These are phyloP conservation scores for Lingula anatina DNA, from an alignment of 2,888 invertebrate species.

Conservation along the genomic window DNA sequence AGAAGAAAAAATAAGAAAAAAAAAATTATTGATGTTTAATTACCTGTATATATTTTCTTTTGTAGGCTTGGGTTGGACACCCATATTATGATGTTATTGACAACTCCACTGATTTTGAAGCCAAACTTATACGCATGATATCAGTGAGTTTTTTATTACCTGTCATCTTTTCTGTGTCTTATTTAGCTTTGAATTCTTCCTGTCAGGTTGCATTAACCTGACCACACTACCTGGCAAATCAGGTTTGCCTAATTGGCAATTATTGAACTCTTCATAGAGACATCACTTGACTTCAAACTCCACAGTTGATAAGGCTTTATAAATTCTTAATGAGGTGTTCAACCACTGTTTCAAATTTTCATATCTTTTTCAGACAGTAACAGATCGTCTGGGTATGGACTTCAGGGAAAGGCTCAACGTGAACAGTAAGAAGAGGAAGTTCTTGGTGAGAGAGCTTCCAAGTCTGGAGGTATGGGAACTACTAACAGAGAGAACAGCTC, in stretches of 20 bases:
- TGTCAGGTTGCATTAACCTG: no score
- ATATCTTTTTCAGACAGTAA: conserved; percentile 49
- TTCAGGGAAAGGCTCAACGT: conserved; percentile 87
- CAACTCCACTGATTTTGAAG: conserved; percentile 94
- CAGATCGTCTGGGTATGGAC: conserved; percentile 88
- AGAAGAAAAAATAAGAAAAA: no score
- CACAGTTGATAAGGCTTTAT: no score
- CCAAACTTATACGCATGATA: conserved; percentile 91
- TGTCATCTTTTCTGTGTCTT: conserved; percentile 14
- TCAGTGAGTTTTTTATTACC: conserved; percentile 57
- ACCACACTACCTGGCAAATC: no score
- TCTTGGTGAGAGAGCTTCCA: conserved; percentile 76
- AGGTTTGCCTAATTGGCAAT: no score
- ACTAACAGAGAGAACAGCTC: no score
- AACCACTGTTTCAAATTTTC: no score
- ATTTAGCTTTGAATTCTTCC: no score
- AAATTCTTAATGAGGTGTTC: no score
- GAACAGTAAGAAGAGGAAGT: conserved; percentile 93
- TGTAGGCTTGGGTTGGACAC: conserved; percentile 91
- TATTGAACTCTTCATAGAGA: no score
- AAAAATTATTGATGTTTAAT: no score
- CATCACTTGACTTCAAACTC: no score
- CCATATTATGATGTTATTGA: conserved; percentile 99
- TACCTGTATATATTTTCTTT: conserved; percentile 5
- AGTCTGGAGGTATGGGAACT: conserved; percentile 57